Evolutionary conservation across 2,888 invertebrate species (phyloP), one percentile per base, ranked within the genome.

Genomic region (Caenorhabditis afra): DNA sequence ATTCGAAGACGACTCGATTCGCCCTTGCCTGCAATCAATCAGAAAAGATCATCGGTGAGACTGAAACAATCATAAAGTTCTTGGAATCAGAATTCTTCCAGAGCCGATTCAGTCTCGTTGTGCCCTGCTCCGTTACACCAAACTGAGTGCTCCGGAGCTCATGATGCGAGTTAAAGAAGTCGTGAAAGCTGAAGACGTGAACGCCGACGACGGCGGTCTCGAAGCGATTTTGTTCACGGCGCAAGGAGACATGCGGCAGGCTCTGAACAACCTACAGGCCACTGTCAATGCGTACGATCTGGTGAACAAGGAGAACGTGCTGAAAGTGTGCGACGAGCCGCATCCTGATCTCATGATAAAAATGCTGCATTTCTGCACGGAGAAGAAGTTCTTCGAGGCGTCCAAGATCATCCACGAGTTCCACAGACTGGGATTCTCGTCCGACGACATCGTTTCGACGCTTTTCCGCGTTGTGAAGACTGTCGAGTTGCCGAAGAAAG

Each of bases 41-140:
- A 74, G 98, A 98, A 90, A 97, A 97, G 92, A 97, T 99, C 73
- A 99, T 99, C 82, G 92, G 92, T 92, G 73, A 5, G 7, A 29
- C 29, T n/a, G 7, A 29, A 29, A 29, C 29, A 29, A 5, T 29
- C 29, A 5, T 5, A 29, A 3, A 29, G 29, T 29, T 3, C 3
- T 7, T 29, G 29, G 7, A 47, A 29, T 47, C 3, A 45, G 23
- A 23, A 3, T 8, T 45, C 37, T 76, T 86, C 20, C 85, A 92
- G 97, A 99, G 91, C 96, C 99, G 0, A 97, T 99, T 85, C 99
- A 99, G 91, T 98, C 98, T 0, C 93, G 99, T 37, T 99, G 99
- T 92, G 98, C 98, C 0, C 95, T 99, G 92, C 92, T 99, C 64
- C 93, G 98, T 3, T 99, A 96, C 91, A 94, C 95, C 0, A 94